Base-by-base conservation (phyloP, 2,797 vertebrate genomes). In the Hippopotamyrus pictus region DNA sequence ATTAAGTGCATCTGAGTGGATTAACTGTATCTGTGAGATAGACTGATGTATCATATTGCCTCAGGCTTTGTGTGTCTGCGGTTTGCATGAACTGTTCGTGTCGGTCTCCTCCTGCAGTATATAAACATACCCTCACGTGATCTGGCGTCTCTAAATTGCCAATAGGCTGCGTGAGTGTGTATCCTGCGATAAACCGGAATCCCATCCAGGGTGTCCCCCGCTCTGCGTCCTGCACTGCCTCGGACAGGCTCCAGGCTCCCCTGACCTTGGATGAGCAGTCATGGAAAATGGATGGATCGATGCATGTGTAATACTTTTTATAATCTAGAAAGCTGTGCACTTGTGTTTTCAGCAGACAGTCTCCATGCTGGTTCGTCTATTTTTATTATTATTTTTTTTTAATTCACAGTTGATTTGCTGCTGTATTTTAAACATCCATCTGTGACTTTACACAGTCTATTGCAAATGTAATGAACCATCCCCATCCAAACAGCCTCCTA, bases 1-100 rank as follows among this genome's bases (percentile, higher is more conserved):
- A 46, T 79, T 79, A 79, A 79, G 73, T 79, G 73, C 37, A 46
- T 79, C 73, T 44, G 73, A 79, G 73, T 79, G 73, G 73, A 79
- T 79, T 41, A 79, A 79, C 37, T n/a, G 73, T 19, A 46, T 79
- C 73, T 41, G 73, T 44, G 41, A 79, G 73, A 79, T 46, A 12
- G 41, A 44, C 44, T 19, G 73, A 44, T 79, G 73, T 46, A 41
- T 46, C 14, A n/a, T 44, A 46, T 79, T 8, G 73, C 37, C 37
- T n/a, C 17, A 79, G 37, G 41, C 73, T 44, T 17, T 79, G 73
- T 73, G 29, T 73, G 29, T 79, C 73, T 79, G 73, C 37, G 19
- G 33, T 12, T 29, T 44, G 7, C 17, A 46, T 44, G 37, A 41
- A 17, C 37, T 79, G 41, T 73, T 37, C 37, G 14, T 37, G 29